Evolutionary conservation across 2,113 vertebrate genomes (phyloP).

Genomic region (Calypte anna): DNA sequence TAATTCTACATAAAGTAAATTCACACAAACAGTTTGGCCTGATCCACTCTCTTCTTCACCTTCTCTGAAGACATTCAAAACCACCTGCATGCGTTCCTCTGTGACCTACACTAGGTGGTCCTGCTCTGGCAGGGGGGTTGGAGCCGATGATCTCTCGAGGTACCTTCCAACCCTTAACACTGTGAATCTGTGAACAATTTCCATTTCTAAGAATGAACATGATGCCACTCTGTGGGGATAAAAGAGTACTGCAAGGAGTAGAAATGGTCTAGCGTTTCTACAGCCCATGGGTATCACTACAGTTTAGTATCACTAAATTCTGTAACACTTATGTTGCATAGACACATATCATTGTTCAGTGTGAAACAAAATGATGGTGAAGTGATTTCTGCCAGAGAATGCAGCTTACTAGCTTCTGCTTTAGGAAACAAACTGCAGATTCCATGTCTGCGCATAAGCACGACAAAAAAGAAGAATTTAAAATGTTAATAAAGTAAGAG

Average conservation of each 20-base stretch:
- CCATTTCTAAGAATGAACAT: not conserved
- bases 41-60: too few species aligned
- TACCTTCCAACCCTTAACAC: too few species aligned
- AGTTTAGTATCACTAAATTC: not conserved
- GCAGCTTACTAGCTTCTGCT: not conserved
- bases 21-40: too few species aligned
- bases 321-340: not conserved
- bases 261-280: not conserved
- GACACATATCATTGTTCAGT: not conserved
- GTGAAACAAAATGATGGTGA: not conserved
- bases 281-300: not conserved
- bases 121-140: too few species aligned
- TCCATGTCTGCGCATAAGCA: not conserved
- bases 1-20: too few species aligned
- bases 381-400: not conserved
- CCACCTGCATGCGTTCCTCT: too few species aligned
- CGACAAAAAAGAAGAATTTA: not conserved
- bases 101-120: too few species aligned
- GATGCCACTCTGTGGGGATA: slow-evolving; percentile 59
- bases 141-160: too few species aligned
- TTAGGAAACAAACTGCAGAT: not conserved
- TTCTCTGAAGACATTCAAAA: too few species aligned
- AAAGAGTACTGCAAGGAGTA: slow-evolving; percentile 51
- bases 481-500: not conserved
- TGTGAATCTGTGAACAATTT: not conserved